Percentiles rank a stretch among this genome's conserved stretches.
These are phyloP conservation scores for Montipora foliosa DNA, from an alignment of 64 coral and sea anemone genomes.

Conservation along the genomic window DNA sequence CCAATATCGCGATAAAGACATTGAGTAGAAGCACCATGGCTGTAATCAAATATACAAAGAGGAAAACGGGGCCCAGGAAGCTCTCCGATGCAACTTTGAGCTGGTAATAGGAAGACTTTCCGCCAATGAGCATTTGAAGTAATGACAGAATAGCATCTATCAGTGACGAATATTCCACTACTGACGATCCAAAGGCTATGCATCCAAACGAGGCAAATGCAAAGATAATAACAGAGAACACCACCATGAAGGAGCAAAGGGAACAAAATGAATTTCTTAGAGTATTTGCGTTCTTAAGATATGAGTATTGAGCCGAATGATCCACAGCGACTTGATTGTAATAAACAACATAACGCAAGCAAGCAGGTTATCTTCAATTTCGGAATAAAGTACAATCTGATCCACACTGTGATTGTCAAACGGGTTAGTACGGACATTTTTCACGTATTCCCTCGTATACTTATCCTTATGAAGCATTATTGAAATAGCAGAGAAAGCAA, in stretches of 20 bases:
- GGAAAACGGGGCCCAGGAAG: constrained; percentile 51
- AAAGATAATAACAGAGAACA: constrained; percentile 40
- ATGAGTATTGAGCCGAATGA: constrained; percentile 68
- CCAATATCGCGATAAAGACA: constrained; percentile 67
- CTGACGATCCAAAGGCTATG: constrained; percentile 60
- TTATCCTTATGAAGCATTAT: constrained; percentile 72
- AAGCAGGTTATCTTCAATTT: constrained; percentile 65
- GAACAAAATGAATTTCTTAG: constrained; percentile 34
- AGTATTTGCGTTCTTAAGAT: constrained; percentile 57
- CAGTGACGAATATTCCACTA: constrained; percentile 66
- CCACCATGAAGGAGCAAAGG: constrained; percentile 31
- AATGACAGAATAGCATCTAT: constrained; percentile 24
- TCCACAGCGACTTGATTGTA: constrained; percentile 58
- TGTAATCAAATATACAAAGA: constrained; percentile 53
- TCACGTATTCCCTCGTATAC: constrained; percentile 37
- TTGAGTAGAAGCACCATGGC: constrained; percentile 42
- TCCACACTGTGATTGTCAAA: constrained; percentile 70
- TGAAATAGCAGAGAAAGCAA: constrained; percentile 15
- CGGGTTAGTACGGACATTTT: constrained; percentile 58
- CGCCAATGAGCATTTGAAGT: constrained; percentile 65
- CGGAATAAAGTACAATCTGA: constrained; percentile 67
- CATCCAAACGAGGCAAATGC: constrained; percentile 51
- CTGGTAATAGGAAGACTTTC: constrained; percentile 49
- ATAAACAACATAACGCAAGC: constrained; percentile 67
- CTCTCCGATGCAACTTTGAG: constrained; percentile 29